Evolutionary conservation across 2,797 vertebrate genomes (phyloP).

Genomic region (Lagorchestes hirsutus): DNA sequence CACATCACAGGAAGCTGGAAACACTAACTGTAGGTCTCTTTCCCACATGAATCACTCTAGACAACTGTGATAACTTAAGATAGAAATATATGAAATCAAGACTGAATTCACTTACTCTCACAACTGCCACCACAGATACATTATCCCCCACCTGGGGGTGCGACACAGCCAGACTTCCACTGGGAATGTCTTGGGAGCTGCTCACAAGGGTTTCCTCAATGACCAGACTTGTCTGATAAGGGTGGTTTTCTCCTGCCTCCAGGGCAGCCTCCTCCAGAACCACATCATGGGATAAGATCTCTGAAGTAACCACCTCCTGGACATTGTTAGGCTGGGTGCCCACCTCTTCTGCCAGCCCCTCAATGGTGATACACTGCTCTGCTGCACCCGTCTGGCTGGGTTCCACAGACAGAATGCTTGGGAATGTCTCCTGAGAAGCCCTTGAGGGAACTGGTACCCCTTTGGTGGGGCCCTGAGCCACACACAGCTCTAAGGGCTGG

Average conservation of each 20-base stretch:
- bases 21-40: background rate
- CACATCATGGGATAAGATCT: conserved; percentile 86
- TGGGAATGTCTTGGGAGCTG: conserved; percentile 76
- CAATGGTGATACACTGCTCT: conserved; percentile 88
- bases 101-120: conserved; percentile 85
- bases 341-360: conserved; percentile 86
- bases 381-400: conserved; percentile 86
- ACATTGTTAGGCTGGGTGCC: conserved; percentile 79
- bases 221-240: conserved; percentile 85
- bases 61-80: conserved; percentile 14
- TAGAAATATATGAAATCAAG: conserved; percentile 32
- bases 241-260: conserved; percentile 83
- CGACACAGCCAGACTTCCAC: conserved; percentile 76
- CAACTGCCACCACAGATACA: conserved; percentile 86
- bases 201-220: conserved; percentile 88
- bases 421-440: conserved; percentile 80
- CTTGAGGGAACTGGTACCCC: conserved; percentile 76
- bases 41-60: conserved; percentile 9
- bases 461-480: conserved; percentile 82
- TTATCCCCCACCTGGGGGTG: conserved; percentile 83
- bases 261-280: conserved; percentile 87
- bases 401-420: conserved; percentile 66
- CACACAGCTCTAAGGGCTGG: conserved; percentile 86
- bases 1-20: background rate
- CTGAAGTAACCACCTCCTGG: conserved; percentile 83